Evolutionary conservation across 2,797 vertebrate species (phyloP).

Genomic region (Prionace glauca): DNA sequence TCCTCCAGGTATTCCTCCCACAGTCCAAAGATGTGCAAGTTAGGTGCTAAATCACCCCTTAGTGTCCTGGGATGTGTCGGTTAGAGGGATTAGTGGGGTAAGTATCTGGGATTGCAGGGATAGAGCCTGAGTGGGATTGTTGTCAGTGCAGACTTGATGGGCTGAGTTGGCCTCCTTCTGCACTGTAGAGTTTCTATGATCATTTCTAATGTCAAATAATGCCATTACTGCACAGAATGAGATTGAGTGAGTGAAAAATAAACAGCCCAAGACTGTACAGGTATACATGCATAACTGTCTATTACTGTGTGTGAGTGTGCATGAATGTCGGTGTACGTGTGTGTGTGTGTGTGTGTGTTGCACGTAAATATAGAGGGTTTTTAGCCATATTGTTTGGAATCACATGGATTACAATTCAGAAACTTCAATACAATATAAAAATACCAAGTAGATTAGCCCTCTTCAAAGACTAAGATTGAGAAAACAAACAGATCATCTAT

Average conservation of each 20-base stretch:
- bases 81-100: no score
- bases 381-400: background rate
- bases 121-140: no score
- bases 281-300: background rate
- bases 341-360: background rate
- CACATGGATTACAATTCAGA: conserved; percentile 5
- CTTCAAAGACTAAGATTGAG: background rate
- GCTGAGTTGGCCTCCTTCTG: no score
- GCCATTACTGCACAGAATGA: background rate
- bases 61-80: no score
- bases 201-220: no score
- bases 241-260: background rate
- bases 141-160: no score
- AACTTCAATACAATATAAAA: background rate
- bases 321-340: no score
- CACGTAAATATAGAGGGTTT: background rate
- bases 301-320: background rate
- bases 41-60: no score
- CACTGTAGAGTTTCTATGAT: no score
- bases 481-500: conserved; percentile 1
- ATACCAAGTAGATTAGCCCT: background rate
- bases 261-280: background rate
- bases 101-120: no score
- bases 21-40: no score
- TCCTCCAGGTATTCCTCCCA: no score